Conservation (phyloP, 2,113 vertebrate species). For the Panurus biarmicus region DNA sequence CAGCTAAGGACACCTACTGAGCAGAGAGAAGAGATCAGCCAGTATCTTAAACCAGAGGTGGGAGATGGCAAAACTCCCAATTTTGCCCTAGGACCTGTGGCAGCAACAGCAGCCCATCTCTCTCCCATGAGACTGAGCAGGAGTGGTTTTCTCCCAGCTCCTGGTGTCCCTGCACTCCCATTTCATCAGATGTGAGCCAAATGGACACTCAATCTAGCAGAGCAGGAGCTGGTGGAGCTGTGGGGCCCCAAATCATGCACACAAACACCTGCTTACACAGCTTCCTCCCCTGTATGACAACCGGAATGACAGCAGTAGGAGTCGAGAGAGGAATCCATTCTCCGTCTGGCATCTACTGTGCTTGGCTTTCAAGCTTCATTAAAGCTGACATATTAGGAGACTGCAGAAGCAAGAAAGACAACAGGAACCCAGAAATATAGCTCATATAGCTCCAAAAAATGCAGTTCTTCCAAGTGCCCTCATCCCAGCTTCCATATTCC, state of each 20-base stretch:
- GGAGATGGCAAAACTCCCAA: neutral
- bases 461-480: neutral
- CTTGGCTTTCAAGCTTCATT: neutral
- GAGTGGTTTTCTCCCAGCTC: neutral
- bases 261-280: neutral
- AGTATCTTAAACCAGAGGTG: neutral
- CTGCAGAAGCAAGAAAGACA: neutral
- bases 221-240: neutral
- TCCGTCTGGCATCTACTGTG: neutral
- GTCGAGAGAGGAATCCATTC: neutral
- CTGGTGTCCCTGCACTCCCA: neutral
- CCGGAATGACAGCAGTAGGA: neutral
- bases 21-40: neutral
- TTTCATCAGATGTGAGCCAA: neutral
- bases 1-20: neutral
- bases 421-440: neutral
- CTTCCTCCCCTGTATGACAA: neutral
- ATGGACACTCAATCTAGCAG: neutral
- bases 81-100: neutral
- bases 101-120: neutral
- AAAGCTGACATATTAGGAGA: neutral
- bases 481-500: neutral
- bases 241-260: neutral
- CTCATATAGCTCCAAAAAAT: accelerated
- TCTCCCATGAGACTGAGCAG: neutral